A percentile compares a stretch with the other conserved stretches of the same genome.
phyloP scores from a whole-genome alignment of 1,140 invertebrate species.

The Drosophila rhopaloa region DNA sequence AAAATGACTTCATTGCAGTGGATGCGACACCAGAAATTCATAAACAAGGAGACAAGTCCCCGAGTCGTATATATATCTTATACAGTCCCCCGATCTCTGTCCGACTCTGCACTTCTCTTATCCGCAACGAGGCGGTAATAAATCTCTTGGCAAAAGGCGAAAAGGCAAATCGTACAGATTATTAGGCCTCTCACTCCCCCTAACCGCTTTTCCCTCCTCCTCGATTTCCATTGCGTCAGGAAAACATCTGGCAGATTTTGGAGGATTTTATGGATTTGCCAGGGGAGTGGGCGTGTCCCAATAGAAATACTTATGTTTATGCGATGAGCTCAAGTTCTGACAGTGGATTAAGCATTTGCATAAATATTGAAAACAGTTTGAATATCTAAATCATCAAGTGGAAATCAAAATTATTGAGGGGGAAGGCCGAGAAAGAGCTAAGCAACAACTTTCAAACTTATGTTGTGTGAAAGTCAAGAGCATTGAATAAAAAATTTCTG shows the following conservation, averaged over 20 bases:
- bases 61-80: slow-evolving; percentile 45
- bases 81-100: slow-evolving; percentile 5
- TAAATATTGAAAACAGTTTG: slow-evolving; percentile 46
- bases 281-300: slow-evolving; percentile 11
- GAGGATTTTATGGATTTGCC: slow-evolving; percentile 40
- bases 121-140: slow-evolving; percentile 80
- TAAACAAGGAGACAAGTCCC: slow-evolving; percentile 59
- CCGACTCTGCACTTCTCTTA: slow-evolving; percentile 70
- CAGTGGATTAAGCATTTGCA: slow-evolving; percentile 44
- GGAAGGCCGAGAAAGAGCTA: neutral
- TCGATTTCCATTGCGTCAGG: slow-evolving; percentile 44
- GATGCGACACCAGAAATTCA: slow-evolving; percentile 59
- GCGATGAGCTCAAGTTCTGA: slow-evolving; percentile 45
- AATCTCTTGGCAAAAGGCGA: slow-evolving; percentile 72
- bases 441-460: neutral
- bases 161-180: slow-evolving; percentile 77
- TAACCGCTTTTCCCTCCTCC: neutral
- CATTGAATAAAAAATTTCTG: no score
- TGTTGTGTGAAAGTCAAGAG: neutral
- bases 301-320: slow-evolving; percentile 50
- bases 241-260: slow-evolving; percentile 61
- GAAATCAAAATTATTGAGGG: slow-evolving; percentile 1
- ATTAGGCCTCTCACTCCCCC: slow-evolving; percentile 54
- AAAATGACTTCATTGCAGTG: slow-evolving; percentile 72
- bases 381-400: slow-evolving; percentile 29